Evolutionary conservation across 2,888 invertebrate species (phyloP), one percentile per base, ranked within the genome.

Genomic region (Achlya flavicornis): DNA sequence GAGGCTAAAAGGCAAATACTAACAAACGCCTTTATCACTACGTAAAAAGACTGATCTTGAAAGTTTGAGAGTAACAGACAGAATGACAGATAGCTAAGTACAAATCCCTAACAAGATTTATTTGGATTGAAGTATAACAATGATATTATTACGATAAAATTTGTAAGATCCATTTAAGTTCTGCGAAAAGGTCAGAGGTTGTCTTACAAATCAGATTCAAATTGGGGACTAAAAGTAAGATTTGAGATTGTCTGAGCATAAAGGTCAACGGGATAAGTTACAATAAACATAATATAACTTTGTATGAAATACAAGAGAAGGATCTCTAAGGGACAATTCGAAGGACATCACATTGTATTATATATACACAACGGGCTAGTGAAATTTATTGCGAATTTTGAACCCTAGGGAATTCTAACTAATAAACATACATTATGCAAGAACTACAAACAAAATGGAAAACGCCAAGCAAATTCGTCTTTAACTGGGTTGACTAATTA

Each of bases 211-310:
- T 53, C 19, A 19, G 19, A 53, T 53, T 53, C 53, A 53, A 53
- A 53, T 48, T 53, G 19, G 19, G 16, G 16, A 53, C 19, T 3
- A 19, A 53, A 53, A 53, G 53, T 46, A 46, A 46, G n/a, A n/a
- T 46, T 46, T n/a, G n/a, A 46, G n/a, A 46, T n/a, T 46, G n/a
- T 53, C 53, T 53, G 19, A 53, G 19, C 12, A 8, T 53, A 19
- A 53, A 53, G 53, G 53, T 53, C 53, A 19, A 19, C 16, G 10
- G 19, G 4, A 53, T 53, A 10, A 10, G 10, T n/a, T 7, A 53
- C 53, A 53, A 53, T 53, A 53, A 53, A 53, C 19, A n/a, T 53
- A 53, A 53, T 53, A 53, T 53, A 53, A 53, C 53, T 19, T 53
- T 8, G 19, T 8, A 53, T 19, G 19, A 53, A 53, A 53, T 53